Base-by-base conservation (phyloP, 2,888 invertebrate genomes). In the Apeira syringaria region DNA sequence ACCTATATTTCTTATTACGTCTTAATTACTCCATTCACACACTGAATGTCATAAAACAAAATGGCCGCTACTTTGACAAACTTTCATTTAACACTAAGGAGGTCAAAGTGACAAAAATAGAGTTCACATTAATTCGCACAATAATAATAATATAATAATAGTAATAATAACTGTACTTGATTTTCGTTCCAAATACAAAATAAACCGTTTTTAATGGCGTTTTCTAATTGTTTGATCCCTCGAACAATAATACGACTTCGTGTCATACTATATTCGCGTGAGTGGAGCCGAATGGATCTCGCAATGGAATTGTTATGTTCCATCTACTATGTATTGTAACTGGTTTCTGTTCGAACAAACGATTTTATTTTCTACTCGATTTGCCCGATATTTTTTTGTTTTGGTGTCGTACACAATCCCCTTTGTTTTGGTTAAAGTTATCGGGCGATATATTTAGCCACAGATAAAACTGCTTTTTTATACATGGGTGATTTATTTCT, bases 241-340 rank as follows among this genome's bases (percentile, higher is more conserved):
- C 68, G 66, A 64, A 71, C 71, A 77, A 82, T 84, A 84, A 86
- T 83, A 84, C 73, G 72, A 70, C 71, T 76, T 75, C 74, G 77
- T 77, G 80, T 80, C 80, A 82, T 80, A 79, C 76, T 83, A 77
- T 78, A 79, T 76, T 68, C 82, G 79, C 77, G 73, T 80, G 82
- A 79, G 64, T 75, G 82, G 70, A 68, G 56, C 64, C 68, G 70
- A 83, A 85, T 84, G 83, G 79, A 74, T 82, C 85, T 85, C 77
- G 83, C 83, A 74, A 85, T 85, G 78, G 80, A 82, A 79, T 83
- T 80, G 77, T 67, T 79, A 64, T 71, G 63, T 70, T 70, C 70
- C 69, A 72, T 55, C 37, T 28, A 41, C 37, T 41, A 41, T 60
- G 64, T 63, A 69, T 70, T 74, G 70, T 76, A 73, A 72, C 66